Conservation (phyloP, 2,113 vertebrate genomes). For the Lota lota region DNA sequence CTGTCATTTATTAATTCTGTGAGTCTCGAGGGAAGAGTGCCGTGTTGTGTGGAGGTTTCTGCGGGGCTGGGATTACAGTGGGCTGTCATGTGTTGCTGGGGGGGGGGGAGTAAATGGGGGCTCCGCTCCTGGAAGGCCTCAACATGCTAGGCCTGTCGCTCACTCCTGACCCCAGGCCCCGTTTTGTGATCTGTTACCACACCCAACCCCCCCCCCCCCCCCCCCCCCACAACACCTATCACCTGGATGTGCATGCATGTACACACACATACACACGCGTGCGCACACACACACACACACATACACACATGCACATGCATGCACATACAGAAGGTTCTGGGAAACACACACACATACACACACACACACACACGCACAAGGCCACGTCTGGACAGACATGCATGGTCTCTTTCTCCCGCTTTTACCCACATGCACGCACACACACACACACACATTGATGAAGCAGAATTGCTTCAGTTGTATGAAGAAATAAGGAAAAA, state of each 20-base stretch:
- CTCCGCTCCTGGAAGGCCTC: too few relatives aligned
- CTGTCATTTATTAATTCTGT: too few relatives aligned
- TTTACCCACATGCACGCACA: background rate
- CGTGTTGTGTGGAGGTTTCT: too few relatives aligned
- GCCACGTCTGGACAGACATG: too few relatives aligned
- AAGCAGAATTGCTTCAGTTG: constrained; percentile 39
- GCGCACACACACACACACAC: too few relatives aligned
- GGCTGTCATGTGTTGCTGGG: too few relatives aligned
- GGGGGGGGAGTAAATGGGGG: too few relatives aligned
- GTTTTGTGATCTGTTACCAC: constrained; percentile 19
- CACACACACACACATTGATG: constrained; percentile 11
- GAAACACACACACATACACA: constrained; percentile 10
- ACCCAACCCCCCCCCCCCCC: constrained; percentile 36
- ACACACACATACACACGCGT: background rate
- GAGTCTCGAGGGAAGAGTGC: too few relatives aligned
- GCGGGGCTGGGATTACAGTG: too few relatives aligned
- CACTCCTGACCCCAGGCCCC: background rate
- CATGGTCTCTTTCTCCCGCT: too few relatives aligned
- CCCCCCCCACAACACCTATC: constrained; percentile 34
- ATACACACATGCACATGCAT: constrained; percentile 2
- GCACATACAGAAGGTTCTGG: background rate
- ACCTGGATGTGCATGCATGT: constrained; percentile 29
- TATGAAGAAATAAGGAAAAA: constrained; percentile 51
- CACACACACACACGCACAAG: background rate
- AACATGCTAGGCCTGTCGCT: too few relatives aligned